Evolutionary conservation across 2,888 invertebrate species (phyloP).

Genomic region (Heliconius cydno): DNA sequence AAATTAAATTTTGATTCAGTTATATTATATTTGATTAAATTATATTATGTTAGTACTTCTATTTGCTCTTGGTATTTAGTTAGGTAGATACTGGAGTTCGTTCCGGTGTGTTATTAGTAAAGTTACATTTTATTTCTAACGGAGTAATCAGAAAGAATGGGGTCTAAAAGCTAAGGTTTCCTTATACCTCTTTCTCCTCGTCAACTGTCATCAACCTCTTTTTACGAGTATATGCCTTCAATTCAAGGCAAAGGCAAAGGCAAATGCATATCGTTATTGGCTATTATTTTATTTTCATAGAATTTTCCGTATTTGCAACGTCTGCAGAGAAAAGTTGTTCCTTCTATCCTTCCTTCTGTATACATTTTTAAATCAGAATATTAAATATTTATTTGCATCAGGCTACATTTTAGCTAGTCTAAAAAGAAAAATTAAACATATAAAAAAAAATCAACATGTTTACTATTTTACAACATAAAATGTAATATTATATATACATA

Average conservation of each 20-base stretch:
- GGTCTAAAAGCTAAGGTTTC: no score
- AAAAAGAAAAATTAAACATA: neutral
- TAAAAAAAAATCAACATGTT: neutral
- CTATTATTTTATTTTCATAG: neutral
- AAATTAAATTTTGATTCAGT: constrained; percentile 7
- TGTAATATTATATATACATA: neutral
- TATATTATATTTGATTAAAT: constrained; percentile 4
- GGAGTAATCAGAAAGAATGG: no score
- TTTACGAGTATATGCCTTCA: no score
- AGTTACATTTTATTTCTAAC: no score
- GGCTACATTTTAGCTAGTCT: neutral
- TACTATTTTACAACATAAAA: neutral
- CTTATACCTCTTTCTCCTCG: no score
- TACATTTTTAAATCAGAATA: no score
- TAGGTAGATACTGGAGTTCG: neutral
- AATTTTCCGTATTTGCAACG: neutral
- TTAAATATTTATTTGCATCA: no score
- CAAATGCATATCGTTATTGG: no score
- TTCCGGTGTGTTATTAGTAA: no score
- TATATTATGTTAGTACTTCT: neutral
- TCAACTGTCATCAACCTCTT: no score
- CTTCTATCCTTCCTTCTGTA: neutral
- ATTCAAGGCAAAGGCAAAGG: no score
- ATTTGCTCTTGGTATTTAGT: constrained; percentile 5
- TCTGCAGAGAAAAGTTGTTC: neutral